A percentile compares a stretch with the other conserved stretches of the same genome.
Evolutionary conservation across 2,113 vertebrate genomes (phyloP).

Genomic region (Prunella fulvescens): DNA sequence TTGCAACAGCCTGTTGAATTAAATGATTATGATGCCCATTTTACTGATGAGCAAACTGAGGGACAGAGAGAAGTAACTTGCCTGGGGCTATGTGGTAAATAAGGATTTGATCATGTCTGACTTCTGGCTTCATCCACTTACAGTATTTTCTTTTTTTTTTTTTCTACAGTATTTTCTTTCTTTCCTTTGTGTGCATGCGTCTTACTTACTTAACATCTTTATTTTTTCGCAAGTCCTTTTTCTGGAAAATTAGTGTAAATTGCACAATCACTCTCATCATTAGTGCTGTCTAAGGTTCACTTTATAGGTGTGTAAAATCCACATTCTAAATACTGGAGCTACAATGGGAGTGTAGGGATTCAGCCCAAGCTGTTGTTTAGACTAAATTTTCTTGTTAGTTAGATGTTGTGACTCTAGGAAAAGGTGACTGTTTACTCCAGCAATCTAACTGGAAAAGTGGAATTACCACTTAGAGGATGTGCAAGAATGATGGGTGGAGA

Average conservation of each 20-base stretch:
- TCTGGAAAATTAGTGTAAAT: not conserved
- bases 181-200: not conserved
- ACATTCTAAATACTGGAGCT: not conserved
- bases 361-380: not conserved
- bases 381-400: not conserved
- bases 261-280: not conserved
- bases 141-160: not conserved
- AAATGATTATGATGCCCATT: not conserved
- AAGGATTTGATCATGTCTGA: not conserved
- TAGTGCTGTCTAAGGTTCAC: not conserved
- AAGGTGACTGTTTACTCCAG: slow-evolving; percentile 60
- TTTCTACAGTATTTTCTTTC: not conserved
- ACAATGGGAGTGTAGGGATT: not conserved
- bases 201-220: not conserved
- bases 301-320: not conserved
- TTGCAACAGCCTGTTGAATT: slow-evolving; percentile 23
- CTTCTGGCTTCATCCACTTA: not conserved
- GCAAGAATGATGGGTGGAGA: slow-evolving; percentile 56
- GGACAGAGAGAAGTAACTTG: not conserved
- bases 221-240: not conserved
- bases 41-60: not conserved
- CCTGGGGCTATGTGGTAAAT: not conserved
- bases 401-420: slow-evolving; percentile 42
- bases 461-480: slow-evolving; percentile 67
- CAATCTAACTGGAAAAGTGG: slow-evolving; percentile 71